Evolutionary conservation across 2,797 vertebrate species (phyloP).

Genomic region (Nasua narica): DNA sequence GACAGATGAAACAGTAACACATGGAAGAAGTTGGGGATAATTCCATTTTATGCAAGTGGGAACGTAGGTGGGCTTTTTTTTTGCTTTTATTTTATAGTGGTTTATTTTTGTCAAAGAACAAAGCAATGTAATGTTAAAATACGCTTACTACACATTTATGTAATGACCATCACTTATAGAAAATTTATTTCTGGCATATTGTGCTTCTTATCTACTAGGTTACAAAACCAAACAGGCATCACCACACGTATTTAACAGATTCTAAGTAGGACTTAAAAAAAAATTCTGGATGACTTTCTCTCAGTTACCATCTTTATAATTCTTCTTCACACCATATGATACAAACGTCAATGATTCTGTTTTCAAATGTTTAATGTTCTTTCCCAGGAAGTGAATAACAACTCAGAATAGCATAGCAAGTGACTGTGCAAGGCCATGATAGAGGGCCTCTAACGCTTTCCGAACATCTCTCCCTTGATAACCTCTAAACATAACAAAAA

Average conservation of each 20-base stretch:
- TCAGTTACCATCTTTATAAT: slow-evolving; percentile 38
- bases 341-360: slow-evolving; percentile 60
- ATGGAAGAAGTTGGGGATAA: not conserved
- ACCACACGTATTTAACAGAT: not conserved
- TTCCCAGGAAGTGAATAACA: not conserved
- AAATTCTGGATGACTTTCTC: not conserved
- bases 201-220: not conserved
- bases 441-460: not conserved
- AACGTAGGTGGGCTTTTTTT: not conserved
- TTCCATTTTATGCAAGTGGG: not conserved
- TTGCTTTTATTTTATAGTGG: not conserved
- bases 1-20: not conserved
- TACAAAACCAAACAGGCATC: not conserved
- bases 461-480: not conserved
- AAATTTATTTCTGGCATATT: not conserved
- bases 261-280: not conserved
- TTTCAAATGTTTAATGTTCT: slow-evolving; percentile 56
- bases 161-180: not conserved
- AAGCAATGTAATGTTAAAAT: not conserved
- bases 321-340: not conserved
- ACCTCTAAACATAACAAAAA: not conserved
- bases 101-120: slow-evolving; percentile 28
- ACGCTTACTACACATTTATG: not conserved
- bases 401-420: not conserved
- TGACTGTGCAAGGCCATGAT: not conserved